phyloP scores from a whole-genome alignment of 2,888 invertebrate species.

The Rhamnusium bicolor region DNA sequence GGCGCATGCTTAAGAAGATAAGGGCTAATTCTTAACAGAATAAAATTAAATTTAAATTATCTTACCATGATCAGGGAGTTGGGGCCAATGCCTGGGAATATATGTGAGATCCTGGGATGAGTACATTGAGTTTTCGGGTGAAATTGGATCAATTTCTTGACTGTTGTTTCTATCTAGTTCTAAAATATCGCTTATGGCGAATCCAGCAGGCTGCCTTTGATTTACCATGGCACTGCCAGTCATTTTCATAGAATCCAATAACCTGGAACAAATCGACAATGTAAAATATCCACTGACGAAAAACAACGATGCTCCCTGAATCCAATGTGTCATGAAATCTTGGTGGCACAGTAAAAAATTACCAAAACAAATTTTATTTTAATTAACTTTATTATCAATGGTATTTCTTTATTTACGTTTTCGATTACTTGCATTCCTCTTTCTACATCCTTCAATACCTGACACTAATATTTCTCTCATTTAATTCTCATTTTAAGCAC shows the following conservation, averaged over 20 bases:
- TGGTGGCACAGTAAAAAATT: too few relatives aligned
- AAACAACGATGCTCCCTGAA: too few relatives aligned
- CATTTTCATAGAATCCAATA: slow-evolving; percentile 88
- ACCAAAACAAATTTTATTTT: too few relatives aligned
- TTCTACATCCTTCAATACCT: too few relatives aligned
- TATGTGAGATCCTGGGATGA: slow-evolving; percentile 60
- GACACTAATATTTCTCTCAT: too few relatives aligned
- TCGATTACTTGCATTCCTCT: too few relatives aligned
- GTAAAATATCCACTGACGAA: not conserved
- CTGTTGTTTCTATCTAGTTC: slow-evolving; percentile 83
- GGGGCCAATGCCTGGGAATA: slow-evolving; percentile 63
- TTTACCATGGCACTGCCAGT: slow-evolving; percentile 71
- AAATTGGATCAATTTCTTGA: slow-evolving; percentile 66
- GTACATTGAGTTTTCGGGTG: slow-evolving; percentile 64
- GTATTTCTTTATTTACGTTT: too few relatives aligned
- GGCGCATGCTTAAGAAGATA: too few relatives aligned
- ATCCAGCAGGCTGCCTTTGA: slow-evolving; percentile 83
- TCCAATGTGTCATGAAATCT: too few relatives aligned
- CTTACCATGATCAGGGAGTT: slow-evolving; percentile 64
- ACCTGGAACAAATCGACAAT: slow-evolving; percentile 73
- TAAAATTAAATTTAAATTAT: not conserved
- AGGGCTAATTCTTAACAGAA: too few relatives aligned
- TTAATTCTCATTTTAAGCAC: too few relatives aligned
- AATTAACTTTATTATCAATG: too few relatives aligned
- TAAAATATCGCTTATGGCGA: slow-evolving; percentile 94